Conservation (phyloP, 2,888 invertebrate species). For the Callyntrura sp. region DNA sequence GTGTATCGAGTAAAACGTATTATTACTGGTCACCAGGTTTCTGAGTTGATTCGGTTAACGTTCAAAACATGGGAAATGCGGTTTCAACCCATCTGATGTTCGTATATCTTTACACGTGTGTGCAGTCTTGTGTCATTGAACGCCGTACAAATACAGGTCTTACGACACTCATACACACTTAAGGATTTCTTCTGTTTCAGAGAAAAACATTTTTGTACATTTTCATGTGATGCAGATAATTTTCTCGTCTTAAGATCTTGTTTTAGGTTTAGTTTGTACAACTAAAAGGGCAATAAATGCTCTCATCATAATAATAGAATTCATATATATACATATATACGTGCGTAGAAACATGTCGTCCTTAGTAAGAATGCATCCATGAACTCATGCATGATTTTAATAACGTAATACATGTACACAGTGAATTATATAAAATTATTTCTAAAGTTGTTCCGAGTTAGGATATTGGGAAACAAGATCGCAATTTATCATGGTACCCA, state of each 20-base stretch:
- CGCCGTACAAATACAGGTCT: conserved; percentile 3
- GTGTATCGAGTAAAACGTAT: not conserved
- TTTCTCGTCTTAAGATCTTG: not conserved
- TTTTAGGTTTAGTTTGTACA: not conserved
- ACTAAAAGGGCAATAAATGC: not conserved
- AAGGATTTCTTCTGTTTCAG: not conserved
- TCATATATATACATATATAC: too few relatives aligned
- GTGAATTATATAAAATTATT: not conserved
- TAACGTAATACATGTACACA: not conserved
- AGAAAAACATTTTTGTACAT: not conserved
- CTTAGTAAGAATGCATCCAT: too few relatives aligned
- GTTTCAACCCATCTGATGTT: not conserved
- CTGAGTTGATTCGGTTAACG: conserved; percentile 56
- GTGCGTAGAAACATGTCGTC: too few relatives aligned
- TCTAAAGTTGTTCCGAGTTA: not conserved
- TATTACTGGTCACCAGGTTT: conserved; percentile 71
- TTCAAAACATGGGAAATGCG: conserved; percentile 20
- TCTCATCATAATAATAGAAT: not conserved
- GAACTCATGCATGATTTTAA: not conserved
- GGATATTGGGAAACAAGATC: conserved; percentile 33
- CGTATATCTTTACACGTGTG: conserved; percentile 43
- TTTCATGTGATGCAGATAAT: not conserved
- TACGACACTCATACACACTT: not conserved
- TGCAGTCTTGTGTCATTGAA: conserved; percentile 68
- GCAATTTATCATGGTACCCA: conserved; percentile 44